A percentile compares a stretch with the other conserved stretches of the same genome.
Evolutionary conservation across 2,888 invertebrate species (phyloP).

Genomic region (Dromius quadrimaculatus): DNA sequence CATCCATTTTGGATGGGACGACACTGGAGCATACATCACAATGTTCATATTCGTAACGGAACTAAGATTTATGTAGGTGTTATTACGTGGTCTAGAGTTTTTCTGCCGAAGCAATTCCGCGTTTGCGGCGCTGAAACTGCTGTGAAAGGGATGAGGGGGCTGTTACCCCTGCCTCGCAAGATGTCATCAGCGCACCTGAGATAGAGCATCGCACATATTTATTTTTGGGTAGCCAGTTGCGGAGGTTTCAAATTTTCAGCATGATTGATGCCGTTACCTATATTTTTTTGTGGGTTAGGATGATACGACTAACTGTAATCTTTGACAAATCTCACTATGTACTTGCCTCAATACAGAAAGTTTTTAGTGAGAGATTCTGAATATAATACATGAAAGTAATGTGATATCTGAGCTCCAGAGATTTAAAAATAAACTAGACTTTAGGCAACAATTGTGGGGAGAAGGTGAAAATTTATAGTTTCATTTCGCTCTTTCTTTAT

Average conservation of each 20-base stretch:
- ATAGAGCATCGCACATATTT: constrained; percentile 48
- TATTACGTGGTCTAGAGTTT: constrained; percentile 48
- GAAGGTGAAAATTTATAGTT: too few species aligned
- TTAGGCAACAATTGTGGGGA: too few species aligned
- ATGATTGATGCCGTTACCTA: background rate
- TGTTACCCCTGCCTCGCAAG: background rate
- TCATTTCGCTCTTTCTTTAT: too few species aligned
- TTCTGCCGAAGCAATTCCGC: constrained; percentile 44
- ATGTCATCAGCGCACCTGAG: constrained; percentile 29
- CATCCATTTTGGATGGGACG: constrained; percentile 29
- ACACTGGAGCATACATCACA: constrained; percentile 47
- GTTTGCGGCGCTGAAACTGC: constrained; percentile 40
- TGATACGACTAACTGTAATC: too few species aligned
- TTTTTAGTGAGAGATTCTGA: too few species aligned
- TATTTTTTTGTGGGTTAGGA: too few species aligned
- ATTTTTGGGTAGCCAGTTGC: constrained; percentile 46
- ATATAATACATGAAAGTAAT: too few species aligned
- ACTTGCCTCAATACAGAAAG: too few species aligned
- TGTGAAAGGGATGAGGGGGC: too few species aligned
- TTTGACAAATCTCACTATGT: too few species aligned
- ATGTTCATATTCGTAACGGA: constrained; percentile 50
- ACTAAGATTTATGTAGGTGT: constrained; percentile 50
- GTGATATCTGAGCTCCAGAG: too few species aligned
- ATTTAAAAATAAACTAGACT: too few species aligned
- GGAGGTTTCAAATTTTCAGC: background rate